Evolutionary conservation across 2,113 vertebrate genomes (phyloP).

Genomic region (Psophia crepitans): DNA sequence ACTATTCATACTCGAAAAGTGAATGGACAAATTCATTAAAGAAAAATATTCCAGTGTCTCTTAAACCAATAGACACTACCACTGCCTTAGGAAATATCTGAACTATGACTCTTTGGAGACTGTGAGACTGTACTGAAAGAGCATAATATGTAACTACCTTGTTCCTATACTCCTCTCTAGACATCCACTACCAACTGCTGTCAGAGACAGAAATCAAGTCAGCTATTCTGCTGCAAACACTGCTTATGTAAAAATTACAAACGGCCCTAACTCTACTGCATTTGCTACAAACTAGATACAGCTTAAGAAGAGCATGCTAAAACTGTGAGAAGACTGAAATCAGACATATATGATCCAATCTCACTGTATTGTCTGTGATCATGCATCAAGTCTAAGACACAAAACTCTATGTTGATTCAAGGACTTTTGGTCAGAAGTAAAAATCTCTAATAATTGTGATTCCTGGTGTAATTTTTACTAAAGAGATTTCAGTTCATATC

Average conservation of each 20-base stretch:
- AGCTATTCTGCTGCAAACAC: neutral
- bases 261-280: neutral
- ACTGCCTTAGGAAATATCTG: neutral
- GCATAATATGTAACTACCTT: neutral
- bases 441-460: neutral
- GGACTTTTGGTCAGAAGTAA: neutral
- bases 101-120: neutral
- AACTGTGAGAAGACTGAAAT: neutral
- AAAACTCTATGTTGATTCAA: neutral
- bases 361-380: neutral
- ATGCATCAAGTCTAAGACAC: neutral
- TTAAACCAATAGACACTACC: neutral
- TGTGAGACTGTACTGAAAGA: neutral
- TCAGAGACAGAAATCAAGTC: neutral
- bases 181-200: neutral
- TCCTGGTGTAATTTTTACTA: neutral
- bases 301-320: neutral
- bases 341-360: neutral
- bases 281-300: neutral
- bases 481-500: neutral
- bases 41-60: neutral
- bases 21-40: neutral
- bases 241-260: neutral
- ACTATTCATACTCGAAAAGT: neutral
- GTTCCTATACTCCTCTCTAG: neutral